Evolutionary conservation across 2,888 invertebrate genomes (phyloP).

Genomic region (Sphecodes monilicornis): DNA sequence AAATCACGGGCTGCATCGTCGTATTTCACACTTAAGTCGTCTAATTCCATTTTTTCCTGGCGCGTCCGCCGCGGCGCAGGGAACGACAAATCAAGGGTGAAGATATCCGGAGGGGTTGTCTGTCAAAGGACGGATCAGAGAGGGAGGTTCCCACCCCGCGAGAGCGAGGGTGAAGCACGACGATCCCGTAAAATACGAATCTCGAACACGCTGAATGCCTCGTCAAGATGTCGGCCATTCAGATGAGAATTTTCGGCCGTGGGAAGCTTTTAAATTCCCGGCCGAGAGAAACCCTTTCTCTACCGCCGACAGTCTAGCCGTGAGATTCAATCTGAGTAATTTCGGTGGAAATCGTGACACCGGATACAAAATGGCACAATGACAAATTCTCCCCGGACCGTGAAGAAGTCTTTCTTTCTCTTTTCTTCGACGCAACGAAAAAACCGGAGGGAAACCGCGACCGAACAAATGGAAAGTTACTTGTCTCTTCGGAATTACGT

Average conservation of each 20-base stretch:
- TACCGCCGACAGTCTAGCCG: background rate
- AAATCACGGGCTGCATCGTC: background rate
- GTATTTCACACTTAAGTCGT: constrained; percentile 27
- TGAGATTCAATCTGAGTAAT: constrained; percentile 30
- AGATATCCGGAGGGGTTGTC: constrained; percentile 33
- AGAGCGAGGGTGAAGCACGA: constrained; percentile 1
- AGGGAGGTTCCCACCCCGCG: background rate
- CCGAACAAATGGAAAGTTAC: constrained; percentile 18
- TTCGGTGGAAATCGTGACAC: constrained; percentile 1
- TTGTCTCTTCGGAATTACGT: constrained; percentile 16
- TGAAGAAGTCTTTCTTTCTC: background rate
- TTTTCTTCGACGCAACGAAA: background rate
- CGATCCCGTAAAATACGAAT: constrained; percentile 55
- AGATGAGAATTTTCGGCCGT: constrained; percentile 55
- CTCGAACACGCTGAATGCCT: constrained; percentile 68
- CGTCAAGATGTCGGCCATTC: constrained; percentile 69
- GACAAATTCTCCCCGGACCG: background rate
- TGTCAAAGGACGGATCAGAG: constrained; percentile 40
- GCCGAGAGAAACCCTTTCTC: constrained; percentile 23
- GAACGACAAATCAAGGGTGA: constrained; percentile 38
- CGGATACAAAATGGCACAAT: constrained; percentile 14
- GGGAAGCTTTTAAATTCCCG: constrained; percentile 49
- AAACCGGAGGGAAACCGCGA: background rate
- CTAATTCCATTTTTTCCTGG: constrained; percentile 38
- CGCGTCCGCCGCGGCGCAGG: background rate